Conservation (phyloP, 2,113 vertebrate species). For the Urocolius indicus region DNA sequence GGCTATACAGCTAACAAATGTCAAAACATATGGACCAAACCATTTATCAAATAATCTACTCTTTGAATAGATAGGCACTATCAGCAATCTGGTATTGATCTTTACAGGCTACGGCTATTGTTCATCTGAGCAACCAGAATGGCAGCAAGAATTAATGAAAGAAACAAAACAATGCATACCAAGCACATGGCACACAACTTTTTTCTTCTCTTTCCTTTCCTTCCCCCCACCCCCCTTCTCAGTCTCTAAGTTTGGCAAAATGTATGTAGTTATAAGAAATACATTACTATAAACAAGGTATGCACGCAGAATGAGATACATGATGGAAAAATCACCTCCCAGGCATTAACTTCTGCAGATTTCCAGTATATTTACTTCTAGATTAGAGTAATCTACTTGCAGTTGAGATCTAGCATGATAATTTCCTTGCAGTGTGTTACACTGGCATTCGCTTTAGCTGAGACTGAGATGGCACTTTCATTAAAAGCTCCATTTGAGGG, state of each 20-base stretch:
- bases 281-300: not conserved
- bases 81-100: constrained; percentile 99
- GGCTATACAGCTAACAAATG: constrained; percentile 84
- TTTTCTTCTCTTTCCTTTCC: not conserved
- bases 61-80: constrained; percentile 95
- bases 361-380: not conserved
- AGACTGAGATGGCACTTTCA: constrained; percentile 26
- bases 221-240: no score
- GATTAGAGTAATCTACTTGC: not conserved
- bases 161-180: constrained; percentile 95
- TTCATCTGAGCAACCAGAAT: constrained; percentile 91
- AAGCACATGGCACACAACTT: constrained; percentile 79
- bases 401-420: not conserved
- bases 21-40: constrained; percentile 89
- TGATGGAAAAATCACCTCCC: not conserved
- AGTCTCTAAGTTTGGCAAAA: constrained; percentile 70
- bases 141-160: constrained; percentile 97
- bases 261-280: constrained; percentile 42
- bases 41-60: constrained; percentile 99
- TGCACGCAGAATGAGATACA: not conserved
- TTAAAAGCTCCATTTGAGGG: constrained; percentile 23
- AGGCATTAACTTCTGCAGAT: not conserved
- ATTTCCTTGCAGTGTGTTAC: not conserved
- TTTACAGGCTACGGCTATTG: constrained; percentile 90
- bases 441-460: not conserved